A percentile compares a stretch with the other conserved stretches of the same genome.
phyloP scores from a whole-genome alignment of 2,797 vertebrate genomes.

The Sparus aurata region DNA sequence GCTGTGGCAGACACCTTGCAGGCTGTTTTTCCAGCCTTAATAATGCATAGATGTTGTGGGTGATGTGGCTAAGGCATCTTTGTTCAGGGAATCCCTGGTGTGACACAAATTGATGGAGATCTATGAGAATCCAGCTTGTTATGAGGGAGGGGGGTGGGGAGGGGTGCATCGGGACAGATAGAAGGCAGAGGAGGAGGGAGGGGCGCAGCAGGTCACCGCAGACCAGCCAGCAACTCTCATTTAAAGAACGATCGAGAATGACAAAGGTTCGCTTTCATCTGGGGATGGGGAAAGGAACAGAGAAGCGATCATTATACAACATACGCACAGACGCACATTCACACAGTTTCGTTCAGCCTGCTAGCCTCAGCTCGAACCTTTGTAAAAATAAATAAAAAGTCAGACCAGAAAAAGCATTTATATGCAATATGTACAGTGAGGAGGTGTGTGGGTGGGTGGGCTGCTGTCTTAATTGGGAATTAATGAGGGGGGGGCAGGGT shows the following conservation, averaged over 20 bases:
- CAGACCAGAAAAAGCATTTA: conserved; percentile 76
- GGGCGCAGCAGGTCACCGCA: conserved; percentile 78
- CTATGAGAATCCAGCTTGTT: conserved; percentile 82
- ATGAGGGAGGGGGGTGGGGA: conserved; percentile 69
- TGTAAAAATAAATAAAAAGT: conserved; percentile 72
- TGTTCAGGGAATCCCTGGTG: conserved; percentile 83
- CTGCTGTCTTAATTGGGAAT: conserved; percentile 84
- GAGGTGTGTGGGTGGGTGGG: conserved; percentile 76
- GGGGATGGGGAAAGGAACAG: conserved; percentile 64
- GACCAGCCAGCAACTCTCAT: conserved; percentile 75
- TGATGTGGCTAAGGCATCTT: conserved; percentile 77
- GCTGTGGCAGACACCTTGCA: conserved; percentile 72
- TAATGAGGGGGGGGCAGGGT: conserved; percentile 79
- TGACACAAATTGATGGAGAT: conserved; percentile 84
- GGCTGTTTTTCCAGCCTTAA: conserved; percentile 81
- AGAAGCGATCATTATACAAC: conserved; percentile 79
- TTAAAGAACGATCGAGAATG: conserved; percentile 78
- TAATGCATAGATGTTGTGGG: conserved; percentile 84
- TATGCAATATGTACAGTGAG: conserved; percentile 77
- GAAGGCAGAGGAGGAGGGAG: conserved; percentile 62
- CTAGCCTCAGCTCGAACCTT: conserved; percentile 77
- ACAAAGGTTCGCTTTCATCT: conserved; percentile 84
- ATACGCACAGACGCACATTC: conserved; percentile 42
- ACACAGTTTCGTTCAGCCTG: conserved; percentile 68
- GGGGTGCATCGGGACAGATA: conserved; percentile 54